These are phyloP conservation scores for Proctacanthus coquilletti DNA, from an alignment of 1,140 invertebrate species.

Conservation along the genomic window DNA sequence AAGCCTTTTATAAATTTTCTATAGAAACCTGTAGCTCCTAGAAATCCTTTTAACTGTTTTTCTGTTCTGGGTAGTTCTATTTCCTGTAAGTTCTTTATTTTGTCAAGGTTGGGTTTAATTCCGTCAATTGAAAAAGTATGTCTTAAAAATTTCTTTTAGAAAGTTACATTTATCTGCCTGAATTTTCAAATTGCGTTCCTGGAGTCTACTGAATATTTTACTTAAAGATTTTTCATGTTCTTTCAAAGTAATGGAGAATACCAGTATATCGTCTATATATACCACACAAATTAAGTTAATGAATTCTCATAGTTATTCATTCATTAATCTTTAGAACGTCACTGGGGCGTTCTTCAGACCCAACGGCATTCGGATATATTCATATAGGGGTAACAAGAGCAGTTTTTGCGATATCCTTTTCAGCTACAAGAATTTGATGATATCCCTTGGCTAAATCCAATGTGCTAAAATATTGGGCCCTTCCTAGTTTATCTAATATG, in stretches of 20 bases:
- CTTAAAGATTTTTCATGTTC: conserved; percentile 15
- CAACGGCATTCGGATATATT: conserved; percentile 29
- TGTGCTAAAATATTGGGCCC: conserved; percentile 27
- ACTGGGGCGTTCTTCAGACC: conserved; percentile 26
- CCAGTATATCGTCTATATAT: conserved; percentile 17
- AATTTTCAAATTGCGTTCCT: too few species aligned
- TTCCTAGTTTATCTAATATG: conserved; percentile 29
- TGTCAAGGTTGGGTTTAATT: conserved; percentile 7
- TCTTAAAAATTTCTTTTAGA: conserved; percentile 7
- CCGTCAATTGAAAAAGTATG: conserved; percentile 1
- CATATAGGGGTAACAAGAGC: conserved; percentile 28
- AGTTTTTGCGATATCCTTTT: conserved; percentile 28
- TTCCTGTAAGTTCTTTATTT: conserved; percentile 8
- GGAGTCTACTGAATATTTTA: too few species aligned
- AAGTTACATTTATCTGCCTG: conserved; percentile 7
- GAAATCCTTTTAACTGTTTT: conserved; percentile 2
- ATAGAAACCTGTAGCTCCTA: neutral
- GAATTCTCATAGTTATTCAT: conserved; percentile 21
- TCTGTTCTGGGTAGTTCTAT: neutral
- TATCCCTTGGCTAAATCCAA: conserved; percentile 32
- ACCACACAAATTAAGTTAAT: conserved; percentile 14
- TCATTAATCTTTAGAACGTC: conserved; percentile 26
- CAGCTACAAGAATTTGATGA: conserved; percentile 32
- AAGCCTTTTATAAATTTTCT: neutral
- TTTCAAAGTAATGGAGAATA: conserved; percentile 10